Evolutionary conservation across 2,797 vertebrate genomes (phyloP), one percentile per base, ranked within the genome.

Genomic region (Cynopterus sphinx): DNA sequence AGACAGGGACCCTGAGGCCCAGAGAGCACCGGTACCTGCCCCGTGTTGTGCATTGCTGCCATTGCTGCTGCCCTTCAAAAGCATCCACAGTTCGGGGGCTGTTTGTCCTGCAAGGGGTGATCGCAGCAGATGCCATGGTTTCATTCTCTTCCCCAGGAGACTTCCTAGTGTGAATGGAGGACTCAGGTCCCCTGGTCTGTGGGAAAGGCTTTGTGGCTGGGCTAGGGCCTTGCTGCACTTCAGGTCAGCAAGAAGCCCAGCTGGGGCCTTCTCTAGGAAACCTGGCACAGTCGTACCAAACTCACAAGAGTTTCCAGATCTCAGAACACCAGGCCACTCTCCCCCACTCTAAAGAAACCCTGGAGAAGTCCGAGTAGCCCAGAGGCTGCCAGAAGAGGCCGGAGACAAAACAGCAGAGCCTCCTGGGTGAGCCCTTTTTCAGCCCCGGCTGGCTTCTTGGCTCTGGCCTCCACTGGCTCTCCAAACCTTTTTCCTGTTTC

Each of bases 131-230:
- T 0, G 31, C 12, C 0, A 0, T n/a, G 15, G n/a, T 41, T 49
- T 33, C 41, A 1, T n/a, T 9, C 36, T n/a, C 28, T 33, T 10
- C 3, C 41, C 26, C 2, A 6, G 24, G 49, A 84, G 41, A 55
- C 43, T 43, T 59, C 57, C 59, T 39, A 68, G 26, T 39, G n/a
- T 11, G 6, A 22, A 71, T 7, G 36, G 68, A 24, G 4, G 5
- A 43, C 36, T 63, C 12, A 1, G 55, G 13, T n/a, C 49, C 57
- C 36, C 1, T 0, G 6, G 17, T 22, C 6, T 0, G 21, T 49
- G 8, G 43, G 55, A 67, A 51, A 12, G 81, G 21, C 61, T 39
- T 88, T 0, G 0, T 21, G 2, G 5, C 19, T 55, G 5, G 31
- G 22, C 2, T 1, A 9, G 31, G 17, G 39, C 36, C 57, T 5